Evolutionary conservation across 2,797 vertebrate genomes (phyloP).

Genomic region (Bovichtus diacanthus): DNA sequence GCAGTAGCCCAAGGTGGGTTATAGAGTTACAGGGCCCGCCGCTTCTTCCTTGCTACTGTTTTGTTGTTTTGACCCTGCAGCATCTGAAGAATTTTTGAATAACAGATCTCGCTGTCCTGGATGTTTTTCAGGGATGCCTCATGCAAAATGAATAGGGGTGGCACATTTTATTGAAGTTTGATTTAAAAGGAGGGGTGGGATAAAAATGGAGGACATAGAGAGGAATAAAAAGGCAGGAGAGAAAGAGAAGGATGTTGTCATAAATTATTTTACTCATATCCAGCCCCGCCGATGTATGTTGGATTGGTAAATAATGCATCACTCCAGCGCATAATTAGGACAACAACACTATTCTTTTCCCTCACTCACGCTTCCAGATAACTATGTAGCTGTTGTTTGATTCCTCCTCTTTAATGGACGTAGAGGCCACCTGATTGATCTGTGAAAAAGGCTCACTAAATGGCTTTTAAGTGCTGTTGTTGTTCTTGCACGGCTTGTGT

Average conservation of each 20-base stretch:
- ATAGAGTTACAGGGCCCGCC: conserved; percentile 61
- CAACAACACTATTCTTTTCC: conserved; percentile 85
- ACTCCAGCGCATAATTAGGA: conserved; percentile 86
- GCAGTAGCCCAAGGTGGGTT: conserved; percentile 72
- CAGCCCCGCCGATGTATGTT: conserved; percentile 85
- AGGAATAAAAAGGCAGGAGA: conserved; percentile 62
- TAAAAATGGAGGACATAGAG: conserved; percentile 66
- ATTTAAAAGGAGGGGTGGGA: conserved; percentile 80
- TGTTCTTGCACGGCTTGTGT: conserved; percentile 16
- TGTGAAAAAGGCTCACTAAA: conserved; percentile 73
- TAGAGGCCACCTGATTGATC: conserved; percentile 85
- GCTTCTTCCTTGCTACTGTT: conserved; percentile 64
- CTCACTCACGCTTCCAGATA: conserved; percentile 70
- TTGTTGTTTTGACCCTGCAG: conserved; percentile 85
- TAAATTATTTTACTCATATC: conserved; percentile 90
- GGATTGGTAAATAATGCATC: conserved; percentile 89
- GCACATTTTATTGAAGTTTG: conserved; percentile 88
- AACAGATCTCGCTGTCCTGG: conserved; percentile 80
- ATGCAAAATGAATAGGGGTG: conserved; percentile 88
- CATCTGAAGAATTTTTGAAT: conserved; percentile 79
- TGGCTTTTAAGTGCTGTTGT: conserved; percentile 75
- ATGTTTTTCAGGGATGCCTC: conserved; percentile 83
- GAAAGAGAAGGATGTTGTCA: conserved; percentile 82
- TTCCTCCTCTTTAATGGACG: conserved; percentile 80
- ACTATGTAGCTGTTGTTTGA: conserved; percentile 62